These are phyloP conservation scores for Chrysolina oricalcia DNA, from an alignment of 2,888 invertebrate genomes.

Conservation along the genomic window DNA sequence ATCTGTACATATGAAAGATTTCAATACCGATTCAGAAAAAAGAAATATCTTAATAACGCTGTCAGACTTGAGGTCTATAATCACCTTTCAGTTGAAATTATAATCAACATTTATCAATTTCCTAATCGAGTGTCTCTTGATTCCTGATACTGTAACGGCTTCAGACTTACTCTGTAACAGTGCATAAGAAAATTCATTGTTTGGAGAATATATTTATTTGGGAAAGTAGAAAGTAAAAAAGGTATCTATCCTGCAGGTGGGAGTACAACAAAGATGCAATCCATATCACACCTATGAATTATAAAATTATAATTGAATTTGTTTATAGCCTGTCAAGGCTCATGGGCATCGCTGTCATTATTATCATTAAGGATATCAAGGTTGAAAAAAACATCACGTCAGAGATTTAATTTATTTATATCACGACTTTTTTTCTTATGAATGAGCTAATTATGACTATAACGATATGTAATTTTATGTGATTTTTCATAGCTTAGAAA, in stretches of 20 bases:
- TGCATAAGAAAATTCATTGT: too few species aligned
- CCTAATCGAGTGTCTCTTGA: too few species aligned
- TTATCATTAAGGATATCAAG: slow-evolving; percentile 43
- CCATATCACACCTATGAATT: slow-evolving; percentile 38
- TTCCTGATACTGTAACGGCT: too few species aligned
- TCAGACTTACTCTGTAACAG: too few species aligned
- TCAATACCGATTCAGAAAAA: too few species aligned
- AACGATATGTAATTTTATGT: slow-evolving; percentile 25
- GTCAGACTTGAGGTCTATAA: too few species aligned
- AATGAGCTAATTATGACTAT: slow-evolving; percentile 30
- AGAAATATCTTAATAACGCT: too few species aligned
- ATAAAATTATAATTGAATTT: slow-evolving; percentile 29
- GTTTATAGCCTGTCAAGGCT: slow-evolving; percentile 38
- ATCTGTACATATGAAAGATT: too few species aligned
- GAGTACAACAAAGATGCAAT: slow-evolving; percentile 37
- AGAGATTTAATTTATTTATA: slow-evolving; percentile 47
- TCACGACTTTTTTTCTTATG: slow-evolving; percentile 42
- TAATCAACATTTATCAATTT: too few species aligned
- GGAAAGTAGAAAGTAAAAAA: too few species aligned
- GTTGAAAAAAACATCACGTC: slow-evolving; percentile 43
- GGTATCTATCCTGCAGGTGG: neutral
- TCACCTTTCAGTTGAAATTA: too few species aligned
- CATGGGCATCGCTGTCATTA: slow-evolving; percentile 31
- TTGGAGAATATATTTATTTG: too few species aligned
- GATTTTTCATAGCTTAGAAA: slow-evolving; percentile 9